phyloP scores from a whole-genome alignment of 2,797 vertebrate genomes.

The Tolypeutes matacus region DNA sequence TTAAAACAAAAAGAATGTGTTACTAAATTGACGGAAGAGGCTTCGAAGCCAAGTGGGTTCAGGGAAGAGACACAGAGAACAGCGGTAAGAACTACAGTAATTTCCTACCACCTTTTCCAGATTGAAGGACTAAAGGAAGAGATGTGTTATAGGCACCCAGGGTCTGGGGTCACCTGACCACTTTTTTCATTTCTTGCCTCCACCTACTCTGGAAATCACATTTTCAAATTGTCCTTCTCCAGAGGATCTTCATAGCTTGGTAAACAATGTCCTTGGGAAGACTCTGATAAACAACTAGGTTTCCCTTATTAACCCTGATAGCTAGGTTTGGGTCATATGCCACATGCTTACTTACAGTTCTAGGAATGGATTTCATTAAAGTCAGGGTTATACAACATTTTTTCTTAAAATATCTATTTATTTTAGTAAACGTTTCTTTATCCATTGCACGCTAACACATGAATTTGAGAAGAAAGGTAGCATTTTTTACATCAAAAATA shows the following conservation, averaged over 20 bases:
- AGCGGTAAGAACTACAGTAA: not conserved
- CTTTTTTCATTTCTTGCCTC: not conserved
- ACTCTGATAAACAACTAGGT: not conserved
- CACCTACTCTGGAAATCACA: not conserved
- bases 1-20: not conserved
- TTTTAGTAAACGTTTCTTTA: not conserved
- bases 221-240: not conserved
- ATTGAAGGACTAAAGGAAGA: not conserved
- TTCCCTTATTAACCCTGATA: not conserved
- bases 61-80: rapidly evolving
- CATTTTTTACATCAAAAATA: not conserved
- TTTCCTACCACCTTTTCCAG: rapidly evolving
- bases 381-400: not conserved
- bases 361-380: not conserved
- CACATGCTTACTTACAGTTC: not conserved
- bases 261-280: not conserved
- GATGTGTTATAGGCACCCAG: rapidly evolving
- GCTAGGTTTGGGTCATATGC: not conserved
- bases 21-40: not conserved
- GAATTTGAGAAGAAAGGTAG: not conserved
- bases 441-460: not conserved
- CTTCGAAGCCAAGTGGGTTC: not conserved
- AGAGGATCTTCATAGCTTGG: not conserved
- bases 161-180: no score
- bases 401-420: not conserved